Evolutionary conservation across 2,797 vertebrate species (phyloP).

Genomic region (Babyrousa celebensis): DNA sequence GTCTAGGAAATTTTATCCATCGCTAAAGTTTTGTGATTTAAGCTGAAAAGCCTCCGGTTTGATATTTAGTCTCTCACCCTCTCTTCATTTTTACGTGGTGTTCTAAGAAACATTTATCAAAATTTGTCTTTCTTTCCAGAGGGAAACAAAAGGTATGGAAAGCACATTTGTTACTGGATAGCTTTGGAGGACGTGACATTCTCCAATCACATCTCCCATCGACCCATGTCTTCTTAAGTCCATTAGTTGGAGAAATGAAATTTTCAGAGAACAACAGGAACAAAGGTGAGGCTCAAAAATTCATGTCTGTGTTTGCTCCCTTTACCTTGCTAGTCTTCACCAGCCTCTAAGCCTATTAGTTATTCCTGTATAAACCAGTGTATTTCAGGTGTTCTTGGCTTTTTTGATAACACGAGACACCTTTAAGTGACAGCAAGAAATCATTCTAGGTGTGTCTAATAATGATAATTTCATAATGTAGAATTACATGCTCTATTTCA

Average conservation of each 20-base stretch:
- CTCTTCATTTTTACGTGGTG: background rate
- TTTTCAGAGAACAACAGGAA: background rate
- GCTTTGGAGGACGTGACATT: background rate
- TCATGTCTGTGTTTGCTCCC: background rate
- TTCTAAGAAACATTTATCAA: conserved; percentile 65
- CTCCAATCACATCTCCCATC: background rate
- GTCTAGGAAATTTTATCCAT: background rate
- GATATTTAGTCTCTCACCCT: background rate
- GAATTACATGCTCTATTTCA: background rate
- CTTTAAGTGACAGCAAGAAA: background rate
- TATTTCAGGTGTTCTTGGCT: background rate
- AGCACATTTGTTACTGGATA: background rate
- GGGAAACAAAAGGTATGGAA: conserved; percentile 16
- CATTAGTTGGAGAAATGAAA: background rate
- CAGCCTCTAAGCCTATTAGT: background rate
- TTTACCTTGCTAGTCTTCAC: conserved; percentile 20
- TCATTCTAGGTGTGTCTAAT: background rate
- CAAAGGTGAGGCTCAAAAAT: background rate
- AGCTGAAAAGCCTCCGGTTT: background rate
- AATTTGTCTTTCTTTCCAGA: conserved; percentile 48
- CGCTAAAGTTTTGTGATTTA: background rate
- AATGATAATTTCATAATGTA: conserved; percentile 20
- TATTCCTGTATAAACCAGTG: background rate
- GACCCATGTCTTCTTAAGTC: conserved; percentile 5
- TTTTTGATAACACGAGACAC: background rate